Conservation (phyloP, 2,797 vertebrate species). For the Enteromius viviparus region DNA sequence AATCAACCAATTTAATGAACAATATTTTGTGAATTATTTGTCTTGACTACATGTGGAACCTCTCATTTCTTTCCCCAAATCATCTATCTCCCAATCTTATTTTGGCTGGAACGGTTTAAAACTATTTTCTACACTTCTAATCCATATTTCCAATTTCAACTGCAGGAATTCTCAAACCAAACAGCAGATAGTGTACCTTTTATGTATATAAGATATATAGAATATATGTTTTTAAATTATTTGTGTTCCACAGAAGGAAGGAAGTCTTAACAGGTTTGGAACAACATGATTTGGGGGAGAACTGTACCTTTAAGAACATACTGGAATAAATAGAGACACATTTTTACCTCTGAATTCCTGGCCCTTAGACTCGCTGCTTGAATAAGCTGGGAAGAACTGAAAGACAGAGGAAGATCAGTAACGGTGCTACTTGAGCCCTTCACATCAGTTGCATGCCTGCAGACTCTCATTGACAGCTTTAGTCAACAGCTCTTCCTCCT, state of each 20-base stretch:
- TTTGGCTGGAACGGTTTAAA: not conserved
- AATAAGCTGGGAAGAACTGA: conserved; percentile 91
- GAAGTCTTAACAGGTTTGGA: not conserved
- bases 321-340: not conserved
- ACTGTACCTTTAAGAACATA: not conserved
- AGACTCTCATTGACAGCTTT: conserved; percentile 10
- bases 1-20: not conserved
- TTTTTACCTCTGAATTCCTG: conserved; percentile 75
- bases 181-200: not conserved
- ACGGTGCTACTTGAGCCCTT: not conserved
- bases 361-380: conserved; percentile 73
- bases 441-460: not conserved
- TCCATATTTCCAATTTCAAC: not conserved
- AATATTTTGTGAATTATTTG: not conserved
- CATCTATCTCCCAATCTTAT: not conserved
- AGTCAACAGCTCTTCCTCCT: conserved; percentile 24
- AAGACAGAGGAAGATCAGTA: conserved; percentile 53
- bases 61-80: not conserved
- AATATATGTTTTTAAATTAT: not conserved
- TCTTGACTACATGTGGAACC: not conserved
- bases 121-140: not conserved
- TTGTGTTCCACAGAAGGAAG: not conserved
- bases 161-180: not conserved
- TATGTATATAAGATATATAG: not conserved
- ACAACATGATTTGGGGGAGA: not conserved